Percentiles rank a stretch among this genome's conserved stretches.
phyloP scores from a whole-genome alignment of 1,140 invertebrate species.

The Idris sp. region DNA sequence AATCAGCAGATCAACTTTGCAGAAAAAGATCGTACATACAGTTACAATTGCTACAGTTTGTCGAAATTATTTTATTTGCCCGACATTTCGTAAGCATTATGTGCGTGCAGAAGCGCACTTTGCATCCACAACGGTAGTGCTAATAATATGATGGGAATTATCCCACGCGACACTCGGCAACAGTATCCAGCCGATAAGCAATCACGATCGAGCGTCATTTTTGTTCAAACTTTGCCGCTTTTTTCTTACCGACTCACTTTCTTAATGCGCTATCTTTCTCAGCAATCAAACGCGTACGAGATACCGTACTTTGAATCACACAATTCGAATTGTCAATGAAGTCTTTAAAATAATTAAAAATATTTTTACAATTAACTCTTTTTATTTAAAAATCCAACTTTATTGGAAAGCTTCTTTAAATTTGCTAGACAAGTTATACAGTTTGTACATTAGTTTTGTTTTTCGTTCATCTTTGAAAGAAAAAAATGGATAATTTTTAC shows the following conservation, averaged over 20 bases:
- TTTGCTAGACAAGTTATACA: too few species aligned
- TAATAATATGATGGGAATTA: constrained; percentile 76
- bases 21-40: too few species aligned
- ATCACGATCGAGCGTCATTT: constrained; percentile 37
- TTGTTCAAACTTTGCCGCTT: constrained; percentile 38
- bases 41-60: constrained; percentile 43
- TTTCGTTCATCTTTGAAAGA: too few species aligned
- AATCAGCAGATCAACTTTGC: too few species aligned
- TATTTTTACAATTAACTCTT: background rate
- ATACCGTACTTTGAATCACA: constrained; percentile 30
- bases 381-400: too few species aligned
- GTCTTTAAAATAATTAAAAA: constrained; percentile 14
- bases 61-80: constrained; percentile 49
- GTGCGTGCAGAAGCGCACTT: constrained; percentile 51
- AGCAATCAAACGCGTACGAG: constrained; percentile 41
- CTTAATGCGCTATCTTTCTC: constrained; percentile 21
- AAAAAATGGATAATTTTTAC: too few species aligned
- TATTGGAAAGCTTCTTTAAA: too few species aligned
- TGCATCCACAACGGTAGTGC: constrained; percentile 53
- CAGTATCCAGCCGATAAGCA: constrained; percentile 6
- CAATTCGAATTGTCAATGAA: constrained; percentile 24
- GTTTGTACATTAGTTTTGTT: too few species aligned
- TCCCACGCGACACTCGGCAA: constrained; percentile 71
- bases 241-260: constrained; percentile 40
- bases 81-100: constrained; percentile 43